phyloP scores from a whole-genome alignment of 2,797 vertebrate genomes.

The Florisuga fusca region DNA sequence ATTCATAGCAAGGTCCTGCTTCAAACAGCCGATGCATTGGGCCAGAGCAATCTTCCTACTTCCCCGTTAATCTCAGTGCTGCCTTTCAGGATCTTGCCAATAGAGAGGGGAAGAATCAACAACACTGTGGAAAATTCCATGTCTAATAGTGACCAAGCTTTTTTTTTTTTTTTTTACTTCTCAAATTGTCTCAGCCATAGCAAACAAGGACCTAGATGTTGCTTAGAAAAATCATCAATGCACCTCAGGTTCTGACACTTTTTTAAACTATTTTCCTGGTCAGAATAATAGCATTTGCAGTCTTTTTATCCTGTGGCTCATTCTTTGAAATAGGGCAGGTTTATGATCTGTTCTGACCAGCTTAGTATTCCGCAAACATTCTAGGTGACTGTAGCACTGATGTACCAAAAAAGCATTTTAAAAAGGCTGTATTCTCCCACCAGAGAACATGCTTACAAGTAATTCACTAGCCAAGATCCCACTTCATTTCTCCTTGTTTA shows the following conservation, averaged over 20 bases:
- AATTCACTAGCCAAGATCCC: background rate
- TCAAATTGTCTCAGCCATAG: background rate
- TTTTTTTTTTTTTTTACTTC: background rate
- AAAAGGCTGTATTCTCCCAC: background rate
- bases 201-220: background rate
- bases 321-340: background rate
- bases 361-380: background rate
- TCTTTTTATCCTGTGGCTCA: background rate
- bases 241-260: background rate
- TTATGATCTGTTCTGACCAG: background rate
- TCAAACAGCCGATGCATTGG: background rate
- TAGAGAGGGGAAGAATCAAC: accelerated
- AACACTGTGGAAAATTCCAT: background rate
- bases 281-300: background rate
- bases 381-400: background rate
- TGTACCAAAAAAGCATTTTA: background rate
- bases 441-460: background rate
- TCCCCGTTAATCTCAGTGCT: background rate
- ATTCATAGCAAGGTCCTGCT: background rate
- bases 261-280: background rate
- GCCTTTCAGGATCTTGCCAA: background rate
- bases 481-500: background rate
- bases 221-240: background rate
- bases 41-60: background rate
- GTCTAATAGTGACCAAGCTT: background rate